Base-by-base conservation (phyloP, 2,797 vertebrate species). In the Smutsia gigantea region DNA sequence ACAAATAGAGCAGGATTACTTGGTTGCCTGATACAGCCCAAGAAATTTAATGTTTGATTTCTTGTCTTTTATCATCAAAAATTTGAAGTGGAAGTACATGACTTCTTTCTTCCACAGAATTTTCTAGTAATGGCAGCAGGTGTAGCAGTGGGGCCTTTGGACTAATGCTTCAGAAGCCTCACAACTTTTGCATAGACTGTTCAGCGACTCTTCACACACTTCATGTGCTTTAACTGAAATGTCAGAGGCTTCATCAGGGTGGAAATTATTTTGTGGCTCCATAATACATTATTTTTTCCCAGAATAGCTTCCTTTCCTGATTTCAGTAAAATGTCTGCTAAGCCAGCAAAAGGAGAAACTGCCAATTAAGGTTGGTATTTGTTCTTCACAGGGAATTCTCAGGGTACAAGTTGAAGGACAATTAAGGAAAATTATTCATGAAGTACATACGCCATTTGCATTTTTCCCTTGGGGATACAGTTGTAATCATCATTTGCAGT, bases 361-460 rank as follows among this genome's bases (percentile, higher is more conserved):
- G n/a, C 49, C 79, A 49, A 59, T 87, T 82, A 82, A 87, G 82
- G 10, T 74, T 51, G 59, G 57, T 93, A 10, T 77, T 83, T 91
- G 57, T 90, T 66, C 64, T 72, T 93, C 86, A 81, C 46, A 84
- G 78, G 42, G 46, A 91, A 69, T 37, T 95, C 29, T 64, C 25
- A 10, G 31, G 17, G 39, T 17, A 59, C 23, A 37, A 89, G 34
- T 53, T 81, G 72, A 92, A 68, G 77, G 78, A 31, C 72, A 66
- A 12, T 31, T 81, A 18, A 64, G 46, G 71, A 81, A 66, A 92
- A 68, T 93, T 79, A 87, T 94, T 95, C 61, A 74, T 53, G 53
- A 88, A 37, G 53, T 64, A n/a, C 9, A 46, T 31, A 29, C 29
- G 21, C 27, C 57, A 61, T 57, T 51, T 75, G 29, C 53, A 13